Conservation (phyloP, 1,140 invertebrate species). For the Lasaia peninsularis region DNA sequence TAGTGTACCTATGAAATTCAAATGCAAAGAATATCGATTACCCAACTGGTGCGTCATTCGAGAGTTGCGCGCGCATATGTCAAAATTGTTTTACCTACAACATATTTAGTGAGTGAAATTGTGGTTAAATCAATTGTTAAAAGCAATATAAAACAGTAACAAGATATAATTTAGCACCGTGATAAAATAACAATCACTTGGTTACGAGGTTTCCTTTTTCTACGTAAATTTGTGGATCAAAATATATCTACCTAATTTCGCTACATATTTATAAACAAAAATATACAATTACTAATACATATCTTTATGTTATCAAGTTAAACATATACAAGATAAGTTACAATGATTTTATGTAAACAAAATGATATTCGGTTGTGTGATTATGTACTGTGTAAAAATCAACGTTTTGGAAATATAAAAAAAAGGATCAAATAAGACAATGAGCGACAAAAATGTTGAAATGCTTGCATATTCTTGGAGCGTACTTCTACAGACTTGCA, state of each 20-base stretch:
- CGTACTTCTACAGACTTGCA: conserved; percentile 55
- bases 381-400: background rate
- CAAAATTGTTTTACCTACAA: background rate
- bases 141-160: background rate
- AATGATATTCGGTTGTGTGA: background rate
- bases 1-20: too few relatives aligned
- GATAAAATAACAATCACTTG: background rate
- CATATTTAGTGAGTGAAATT: background rate
- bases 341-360: background rate
- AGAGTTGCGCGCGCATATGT: background rate
- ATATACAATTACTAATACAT: too few relatives aligned
- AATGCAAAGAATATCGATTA: background rate
- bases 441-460: conserved; percentile 57
- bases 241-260: background rate
- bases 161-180: background rate
- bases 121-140: background rate
- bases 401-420: background rate
- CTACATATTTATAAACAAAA: too few relatives aligned
- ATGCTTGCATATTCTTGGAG: conserved; percentile 59
- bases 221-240: background rate
- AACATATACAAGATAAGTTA: too few relatives aligned
- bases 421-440: conserved; percentile 28
- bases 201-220: background rate
- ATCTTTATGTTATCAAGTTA: too few relatives aligned
- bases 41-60: background rate